Base-by-base conservation (phyloP, 1,140 invertebrate species). In the Elymnias hypermnestra region DNA sequence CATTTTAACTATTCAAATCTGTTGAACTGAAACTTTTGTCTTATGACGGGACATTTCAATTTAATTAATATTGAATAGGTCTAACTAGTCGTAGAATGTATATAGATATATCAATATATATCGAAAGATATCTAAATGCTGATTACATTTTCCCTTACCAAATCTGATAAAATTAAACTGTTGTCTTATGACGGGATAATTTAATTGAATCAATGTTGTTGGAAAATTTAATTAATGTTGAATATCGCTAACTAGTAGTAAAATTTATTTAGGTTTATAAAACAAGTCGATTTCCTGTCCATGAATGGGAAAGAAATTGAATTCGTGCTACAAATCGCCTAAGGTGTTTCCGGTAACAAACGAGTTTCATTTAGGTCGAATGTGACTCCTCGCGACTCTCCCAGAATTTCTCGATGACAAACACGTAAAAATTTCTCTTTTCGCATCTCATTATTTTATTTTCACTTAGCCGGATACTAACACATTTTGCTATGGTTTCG, bases 371-470 rank as follows among this genome's bases (percentile, higher is more conserved):
- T 74, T 64, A 59, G 78, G 78, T 83, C 72, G 64, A 64, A 60
- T 71, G 67, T 72, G 69, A 72, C 57, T 72, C 65, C 57, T 70
- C 63, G 53, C 63, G 63, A 70, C 78, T 75, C 74, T 75, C 76
- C 72, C 73, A 71, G 55, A 77, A 74, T 85, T 82, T 85, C 76
- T 75, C 75, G 64, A 67, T 58, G 65, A 57, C 72, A 81, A 84
- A 83, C 69, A 77, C 75, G 82, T 71, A 63, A 81, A 61, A 82
- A 81, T 85, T 85, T 85, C 82, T 85, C 82, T 85, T 83, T 78
- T 82, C 64, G 75, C 77, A 83, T 83, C 67, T 82, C 76, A 78
- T 85, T 83, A 78, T 63, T 37, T 81, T 58, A 73, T 79, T 85
- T 83, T 85, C 82, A 85, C 82, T 78, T 39, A 62, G 45, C 53